Base-by-base conservation (phyloP, 2,888 invertebrate genomes). In the Candidula unifasciata region DNA sequence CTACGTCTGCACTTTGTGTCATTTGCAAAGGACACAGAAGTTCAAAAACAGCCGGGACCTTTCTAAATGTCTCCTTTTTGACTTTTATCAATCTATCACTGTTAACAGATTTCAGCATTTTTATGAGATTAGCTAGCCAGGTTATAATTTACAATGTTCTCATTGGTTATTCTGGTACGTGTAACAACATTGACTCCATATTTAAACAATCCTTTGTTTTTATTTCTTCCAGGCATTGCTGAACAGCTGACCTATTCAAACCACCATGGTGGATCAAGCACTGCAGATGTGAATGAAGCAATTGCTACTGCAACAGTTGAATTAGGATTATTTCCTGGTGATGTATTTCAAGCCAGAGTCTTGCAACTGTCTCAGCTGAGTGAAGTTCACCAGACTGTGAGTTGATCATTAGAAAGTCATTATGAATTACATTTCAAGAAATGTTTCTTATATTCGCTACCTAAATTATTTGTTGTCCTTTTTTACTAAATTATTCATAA, bases 241-340 rank as follows among this genome's bases (percentile, higher is more conserved):
- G 89, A 89, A 44, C 88, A 89, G 77, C 87, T 89, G 83, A 85
- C 89, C 37, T 71, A 89, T 16, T 80, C 68, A 16, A 89, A 89
- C 81, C 87, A 87, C 0, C 85, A 83, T 77, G 89, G 88, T 74
- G 89, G 89, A 71, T 90, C 91, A 85, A 88, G 88, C 0, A 82
- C 92, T 37, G 91, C 91, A 73, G 90, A 91, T 86, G 91, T 93
- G 74, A 90, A 92, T 35, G 92, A 92, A 88, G 93, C 93, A 77
- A 93, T 93, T 80, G 92, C 92, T 79, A 90, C 92, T 86, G 92
- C 93, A 85, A 93, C 92, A 1, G 89, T 89, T 84, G 91, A 92
- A 83, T 90, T 93, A 74, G 91, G 91, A 57, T 89, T 93, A 18
- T 87, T 92, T 78, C 92, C 92, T 60, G 93, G 93, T 8, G 89